These are phyloP conservation scores for Drosophila asahinai DNA, from an alignment of 1,140 invertebrate species.

Conservation along the genomic window DNA sequence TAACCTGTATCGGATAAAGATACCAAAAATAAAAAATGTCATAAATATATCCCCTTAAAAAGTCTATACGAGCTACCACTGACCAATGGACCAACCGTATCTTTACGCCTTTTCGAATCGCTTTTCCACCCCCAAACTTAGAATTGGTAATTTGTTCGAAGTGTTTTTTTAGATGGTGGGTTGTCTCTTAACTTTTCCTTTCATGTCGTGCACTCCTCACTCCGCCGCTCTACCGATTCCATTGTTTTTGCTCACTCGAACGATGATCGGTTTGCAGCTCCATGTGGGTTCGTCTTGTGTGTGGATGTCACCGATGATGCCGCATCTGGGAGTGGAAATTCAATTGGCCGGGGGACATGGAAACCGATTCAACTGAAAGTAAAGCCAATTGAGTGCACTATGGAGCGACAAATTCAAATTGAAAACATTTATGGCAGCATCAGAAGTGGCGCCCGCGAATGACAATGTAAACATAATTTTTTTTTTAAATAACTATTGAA, in stretches of 20 bases:
- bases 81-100: background rate
- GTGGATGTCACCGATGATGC: slow-evolving; percentile 33
- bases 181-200: slow-evolving; percentile 13
- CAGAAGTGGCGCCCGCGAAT: slow-evolving; percentile 14
- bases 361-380: slow-evolving; percentile 72
- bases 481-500: background rate
- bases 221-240: slow-evolving; percentile 6
- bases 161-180: slow-evolving; percentile 10
- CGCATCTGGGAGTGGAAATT: slow-evolving; percentile 32
- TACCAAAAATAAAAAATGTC: too few relatives aligned
- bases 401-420: slow-evolving; percentile 49
- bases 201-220: slow-evolving; percentile 17
- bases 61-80: too few relatives aligned
- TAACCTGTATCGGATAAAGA: too few relatives aligned
- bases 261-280: slow-evolving; percentile 44
- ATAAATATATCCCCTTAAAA: background rate
- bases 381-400: slow-evolving; percentile 62
- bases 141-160: slow-evolving; percentile 54
- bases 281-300: slow-evolving; percentile 31
- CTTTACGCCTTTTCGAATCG: background rate
- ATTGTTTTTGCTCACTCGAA: slow-evolving; percentile 67
- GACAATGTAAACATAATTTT: background rate
- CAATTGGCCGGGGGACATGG: slow-evolving; percentile 44
- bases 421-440: slow-evolving; percentile 52
- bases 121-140: slow-evolving; percentile 16